Evolutionary conservation across 2,888 invertebrate genomes (phyloP), one percentile per base, ranked within the genome.

Genomic region (Laspeyria flexula): DNA sequence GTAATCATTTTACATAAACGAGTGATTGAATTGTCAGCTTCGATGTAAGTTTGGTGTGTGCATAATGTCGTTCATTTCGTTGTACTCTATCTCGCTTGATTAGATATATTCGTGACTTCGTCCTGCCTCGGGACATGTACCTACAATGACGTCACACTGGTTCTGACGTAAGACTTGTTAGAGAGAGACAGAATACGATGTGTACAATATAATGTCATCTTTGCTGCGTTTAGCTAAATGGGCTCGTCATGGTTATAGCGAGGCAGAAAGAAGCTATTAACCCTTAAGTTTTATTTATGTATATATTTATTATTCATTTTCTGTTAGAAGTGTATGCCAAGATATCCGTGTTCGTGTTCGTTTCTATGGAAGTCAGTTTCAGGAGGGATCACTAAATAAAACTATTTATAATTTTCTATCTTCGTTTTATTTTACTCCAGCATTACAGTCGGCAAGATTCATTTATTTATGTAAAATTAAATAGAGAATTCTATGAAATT

Each of bases 381-480:
- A 73, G 77, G 77, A 83, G 85, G 83, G 83, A 71, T 77, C 71
- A 75, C 67, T 79, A 79, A 85, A 82, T 81, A 88, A 84, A 84
- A 84, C 76, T 86, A 86, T 88, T 85, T 86, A 88, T 85, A 86
- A 85, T 81, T 86, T 86, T 86, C 67, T 48, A 43, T 51, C 15
- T 43, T 75, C 56, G 78, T 87, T 87, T 88, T 85, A 86, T 85
- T 31, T 87, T 75, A n/a, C 18, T 56, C 18, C 11, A 37, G 37
- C 47, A 46, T 55, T 50, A 55, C 43, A 56, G 33, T 33, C n/a
- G 31, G 27, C 35, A 47, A n/a, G 31, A 31, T 30, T 30, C 31
- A 5, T 31, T 10, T 13, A 13, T 13, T 31, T 12, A 2, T 31
- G 13, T 31, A 7, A 25, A 13, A 31, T 31, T 25, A 25, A 25